These are phyloP conservation scores for Otocyon megalotis DNA, from an alignment of 2,113 vertebrate species.

Conservation along the genomic window DNA sequence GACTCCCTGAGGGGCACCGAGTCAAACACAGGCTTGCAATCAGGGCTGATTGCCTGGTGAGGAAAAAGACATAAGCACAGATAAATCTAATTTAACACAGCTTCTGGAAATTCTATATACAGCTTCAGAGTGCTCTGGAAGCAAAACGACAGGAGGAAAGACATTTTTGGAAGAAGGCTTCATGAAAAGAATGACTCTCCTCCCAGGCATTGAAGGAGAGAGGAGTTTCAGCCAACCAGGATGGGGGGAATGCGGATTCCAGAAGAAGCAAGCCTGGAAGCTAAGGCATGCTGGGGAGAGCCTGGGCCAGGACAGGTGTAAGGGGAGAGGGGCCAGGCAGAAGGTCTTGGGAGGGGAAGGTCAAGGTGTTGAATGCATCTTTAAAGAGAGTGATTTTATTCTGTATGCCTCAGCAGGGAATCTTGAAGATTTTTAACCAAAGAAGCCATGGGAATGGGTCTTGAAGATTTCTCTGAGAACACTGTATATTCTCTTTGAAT, in stretches of 20 bases:
- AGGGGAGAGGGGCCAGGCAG: no score
- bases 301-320: neutral
- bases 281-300: fast-evolving
- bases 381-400: neutral
- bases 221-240: neutral
- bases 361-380: neutral
- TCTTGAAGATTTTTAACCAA: neutral
- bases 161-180: conserved; percentile 5
- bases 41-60: neutral
- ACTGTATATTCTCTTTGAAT: neutral
- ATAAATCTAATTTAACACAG: neutral
- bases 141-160: neutral
- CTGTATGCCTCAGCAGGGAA: neutral
- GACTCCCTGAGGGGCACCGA: neutral
- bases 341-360: neutral
- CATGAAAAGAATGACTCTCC: neutral
- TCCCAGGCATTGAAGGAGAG: neutral
- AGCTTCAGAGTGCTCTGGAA: neutral
- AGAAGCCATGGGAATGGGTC: neutral
- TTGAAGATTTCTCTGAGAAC: neutral
- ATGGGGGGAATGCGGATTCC: no score
- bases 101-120: neutral
- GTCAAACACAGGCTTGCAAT: neutral
- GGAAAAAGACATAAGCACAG: neutral
- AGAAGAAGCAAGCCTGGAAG: neutral